phyloP scores from a whole-genome alignment of 2,888 invertebrate genomes.

The Tillus elongatus region DNA sequence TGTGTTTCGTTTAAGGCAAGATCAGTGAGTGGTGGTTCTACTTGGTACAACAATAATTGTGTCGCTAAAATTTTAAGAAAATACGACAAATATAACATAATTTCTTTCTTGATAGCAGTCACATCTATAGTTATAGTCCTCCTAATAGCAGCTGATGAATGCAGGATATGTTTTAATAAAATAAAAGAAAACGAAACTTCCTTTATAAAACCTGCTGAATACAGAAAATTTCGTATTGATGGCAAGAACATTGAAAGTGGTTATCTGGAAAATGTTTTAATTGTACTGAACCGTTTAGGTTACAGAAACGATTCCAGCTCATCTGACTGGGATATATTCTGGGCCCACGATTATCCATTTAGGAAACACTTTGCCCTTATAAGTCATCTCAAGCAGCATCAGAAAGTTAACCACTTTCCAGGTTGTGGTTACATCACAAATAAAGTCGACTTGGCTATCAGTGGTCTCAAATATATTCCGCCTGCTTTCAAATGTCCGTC shows the following conservation, averaged over 20 bases:
- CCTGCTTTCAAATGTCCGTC: constrained; percentile 79
- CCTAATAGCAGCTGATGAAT: too few relatives aligned
- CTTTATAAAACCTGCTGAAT: too few relatives aligned
- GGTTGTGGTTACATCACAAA: constrained; percentile 89
- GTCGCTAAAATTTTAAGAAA: too few relatives aligned
- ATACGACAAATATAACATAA: too few relatives aligned
- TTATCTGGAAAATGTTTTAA: constrained; percentile 70
- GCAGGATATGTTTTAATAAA: too few relatives aligned
- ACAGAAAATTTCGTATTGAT: too few relatives aligned
- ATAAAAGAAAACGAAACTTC: too few relatives aligned
- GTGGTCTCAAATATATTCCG: constrained; percentile 71
- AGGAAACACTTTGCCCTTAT: constrained; percentile 46
- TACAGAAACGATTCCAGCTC: constrained; percentile 51
- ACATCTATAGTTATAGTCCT: too few relatives aligned
- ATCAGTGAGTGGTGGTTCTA: too few relatives aligned
- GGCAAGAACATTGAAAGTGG: constrained; percentile 53
- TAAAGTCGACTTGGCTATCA: constrained; percentile 81
- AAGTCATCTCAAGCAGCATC: constrained; percentile 56
- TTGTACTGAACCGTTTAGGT: constrained; percentile 67
- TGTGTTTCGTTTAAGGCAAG: too few relatives aligned
- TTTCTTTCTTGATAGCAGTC: too few relatives aligned
- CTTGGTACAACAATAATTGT: too few relatives aligned
- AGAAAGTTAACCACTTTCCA: constrained; percentile 88
- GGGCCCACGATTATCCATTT: constrained; percentile 94
- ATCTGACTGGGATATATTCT: constrained; percentile 74